Conservation (phyloP, 2,113 vertebrate species). For the Porphyrio hochstetteri region DNA sequence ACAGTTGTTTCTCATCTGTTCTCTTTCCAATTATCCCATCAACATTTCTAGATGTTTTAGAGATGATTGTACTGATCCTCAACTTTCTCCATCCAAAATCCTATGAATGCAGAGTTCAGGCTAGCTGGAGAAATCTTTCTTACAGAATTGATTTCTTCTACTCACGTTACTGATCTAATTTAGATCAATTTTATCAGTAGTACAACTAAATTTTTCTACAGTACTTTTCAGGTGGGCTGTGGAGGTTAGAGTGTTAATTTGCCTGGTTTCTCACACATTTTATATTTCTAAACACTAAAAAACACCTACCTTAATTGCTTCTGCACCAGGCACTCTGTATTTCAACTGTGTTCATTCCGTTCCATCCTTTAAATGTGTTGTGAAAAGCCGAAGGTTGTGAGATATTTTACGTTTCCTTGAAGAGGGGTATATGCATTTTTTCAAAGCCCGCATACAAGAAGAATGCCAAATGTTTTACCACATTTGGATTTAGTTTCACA, state of each 20-base stretch:
- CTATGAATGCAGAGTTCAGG: conserved; percentile 27
- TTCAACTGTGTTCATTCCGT: not conserved
- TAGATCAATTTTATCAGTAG: conserved; percentile 59
- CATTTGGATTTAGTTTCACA: not conserved
- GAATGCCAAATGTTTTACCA: not conserved
- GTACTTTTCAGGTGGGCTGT: not conserved
- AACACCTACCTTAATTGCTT: not conserved
- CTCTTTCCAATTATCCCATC: conserved; percentile 24
- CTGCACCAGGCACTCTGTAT: not conserved
- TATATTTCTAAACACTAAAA: not conserved
- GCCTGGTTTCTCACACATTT: conserved; percentile 10
- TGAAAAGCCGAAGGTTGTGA: not conserved
- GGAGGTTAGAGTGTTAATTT: not conserved
- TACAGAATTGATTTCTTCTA: conserved; percentile 40
- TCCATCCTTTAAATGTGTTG: not conserved
- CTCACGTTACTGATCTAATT: not conserved
- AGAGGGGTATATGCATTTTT: not conserved
- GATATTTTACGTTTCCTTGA: not conserved
- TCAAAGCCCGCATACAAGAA: not conserved
- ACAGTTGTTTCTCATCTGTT: not conserved
- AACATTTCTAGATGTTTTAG: conserved; percentile 45
- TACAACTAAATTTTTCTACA: not conserved
- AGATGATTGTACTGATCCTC: conserved; percentile 15
- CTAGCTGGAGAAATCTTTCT: conserved; percentile 37
- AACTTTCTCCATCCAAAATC: not conserved